phyloP scores from a whole-genome alignment of 2,888 invertebrate genomes.

The Nomada flava region DNA sequence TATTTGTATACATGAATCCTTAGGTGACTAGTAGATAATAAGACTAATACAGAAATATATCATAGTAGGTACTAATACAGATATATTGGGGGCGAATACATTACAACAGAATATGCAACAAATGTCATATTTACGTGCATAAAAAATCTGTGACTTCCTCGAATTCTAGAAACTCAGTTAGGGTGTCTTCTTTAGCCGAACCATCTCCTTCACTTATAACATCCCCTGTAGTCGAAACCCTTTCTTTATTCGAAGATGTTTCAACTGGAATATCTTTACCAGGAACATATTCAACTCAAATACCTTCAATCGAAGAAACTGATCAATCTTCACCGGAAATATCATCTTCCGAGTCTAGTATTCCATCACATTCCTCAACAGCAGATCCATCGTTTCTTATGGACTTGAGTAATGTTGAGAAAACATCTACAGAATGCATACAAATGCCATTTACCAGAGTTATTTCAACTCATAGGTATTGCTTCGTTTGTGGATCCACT shows the following conservation, averaged over 20 bases:
- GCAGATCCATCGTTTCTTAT: slow-evolving; percentile 6
- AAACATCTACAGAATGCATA: background rate
- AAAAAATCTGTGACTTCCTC: background rate
- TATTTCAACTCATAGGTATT: too few species aligned
- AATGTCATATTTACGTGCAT: slow-evolving; percentile 4
- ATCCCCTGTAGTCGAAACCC: background rate
- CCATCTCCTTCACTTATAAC: background rate
- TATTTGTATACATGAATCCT: too few species aligned
- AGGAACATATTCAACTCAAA: background rate
- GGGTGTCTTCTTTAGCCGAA: background rate
- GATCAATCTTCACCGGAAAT: too few species aligned
- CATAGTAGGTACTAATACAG: too few species aligned
- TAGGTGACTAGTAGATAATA: too few species aligned
- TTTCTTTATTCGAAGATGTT: background rate
- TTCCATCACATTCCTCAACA: background rate
- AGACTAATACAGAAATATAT: too few species aligned
- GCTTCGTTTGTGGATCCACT: too few species aligned
- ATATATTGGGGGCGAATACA: too few species aligned
- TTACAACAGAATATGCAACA: background rate
- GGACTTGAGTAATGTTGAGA: background rate
- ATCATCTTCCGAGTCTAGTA: background rate
- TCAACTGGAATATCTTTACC: background rate
- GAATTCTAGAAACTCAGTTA: background rate
- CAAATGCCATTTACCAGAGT: too few species aligned
- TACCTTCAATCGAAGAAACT: background rate